Evolutionary conservation across 2,888 invertebrate genomes (phyloP), one percentile per base, ranked within the genome.

Genomic region (Reticulitermes lucifugus): DNA sequence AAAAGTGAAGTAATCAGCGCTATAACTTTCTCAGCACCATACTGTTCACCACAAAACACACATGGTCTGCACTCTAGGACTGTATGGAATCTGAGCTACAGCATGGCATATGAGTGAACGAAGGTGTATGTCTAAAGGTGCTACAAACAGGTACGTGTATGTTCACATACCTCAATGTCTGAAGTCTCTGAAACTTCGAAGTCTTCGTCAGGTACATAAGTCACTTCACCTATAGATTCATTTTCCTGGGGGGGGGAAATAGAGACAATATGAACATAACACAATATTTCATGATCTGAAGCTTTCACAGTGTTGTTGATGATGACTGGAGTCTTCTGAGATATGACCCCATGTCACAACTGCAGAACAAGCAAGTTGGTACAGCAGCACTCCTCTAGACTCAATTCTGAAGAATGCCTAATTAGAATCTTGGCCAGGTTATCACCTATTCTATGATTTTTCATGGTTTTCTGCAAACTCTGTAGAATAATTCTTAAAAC

Each of bases 91-190:
- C n/a, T 25, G 9, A 25, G 9, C 60, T n/a, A 60, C 35, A 35
- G 35, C 35, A 35, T 35, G 35, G 35, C 2, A 35, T 25, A 59
- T 60, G 22, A 18, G 60, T 21, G 14, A 22, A 22, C 14, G 60
- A n/a, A 14, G 60, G 6, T 60, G 25, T 10, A 25, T 0, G n/a
- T n/a, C 7, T 25, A 65, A 22, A n/a, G 9, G 4, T 77, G 6
- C 46, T 12, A 46, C 18, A 75, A 22, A 29, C 35, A 43, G 22
- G 21, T 43, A 35, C 18, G 21, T 4, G 35, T 9, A 41, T 73
- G n/a, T n/a, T n/a, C 60, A 88, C 89, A 90, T 92, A 97, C 97
- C 94, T 98, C 97, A 89, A 98, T 95, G 91, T 98, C 97, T 46
- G 96, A 96, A 70, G 92, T 93, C 87, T 95, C 95, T 0, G 94